Evolutionary conservation across 2,797 vertebrate genomes (phyloP), one percentile per base, ranked within the genome.

Genomic region (Pseudochaenichthys georgianus): DNA sequence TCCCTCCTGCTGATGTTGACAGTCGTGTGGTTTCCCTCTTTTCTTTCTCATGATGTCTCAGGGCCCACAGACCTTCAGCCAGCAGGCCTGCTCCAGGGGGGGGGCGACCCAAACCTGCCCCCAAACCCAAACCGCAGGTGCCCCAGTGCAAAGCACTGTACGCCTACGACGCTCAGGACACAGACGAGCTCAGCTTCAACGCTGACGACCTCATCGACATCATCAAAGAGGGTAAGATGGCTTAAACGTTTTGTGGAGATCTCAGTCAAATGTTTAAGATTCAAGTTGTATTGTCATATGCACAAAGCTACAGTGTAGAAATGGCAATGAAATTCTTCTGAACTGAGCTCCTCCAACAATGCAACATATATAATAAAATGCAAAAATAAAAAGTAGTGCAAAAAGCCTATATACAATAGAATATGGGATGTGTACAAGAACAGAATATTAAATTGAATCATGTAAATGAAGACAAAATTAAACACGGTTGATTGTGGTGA

Each of bases 101-200:
- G 10, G 98, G 98, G 2, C 92, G 97, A 28, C 98, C 98, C 16
- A 99, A 99, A 82, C 98, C 98, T 1, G 95, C 97, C 53, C 98
- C 98, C 43, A 99, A 99, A 84, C 98, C 98, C 13, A 99, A 99
- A 91, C 98, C 98, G 47, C 97, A 97, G 90, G 97, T 99, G 65
- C 98, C 97, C 0, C 98, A 99, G 92, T 99, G 98, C 94, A 97
- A 95, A 83, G 98, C 98, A 0, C 87, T 99, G 77, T 99, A 99
- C 0, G 98, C 98, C 47, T 99, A 99, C 0, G 98, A 99, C 0
- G 98, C 98, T 87, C 98, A 99, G 93, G 98, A 99, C 95, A 99
- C 95, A 0, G 98, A 99, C 0, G 98, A 99, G 92, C 98, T 99
- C 70, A 99, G 98, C 93, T 99, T 99, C 89, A 99, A 99, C 0